A percentile compares a stretch with the other conserved stretches of the same genome.
Conservation (phyloP, 2,888 invertebrate genomes). For the Meghimatium bilineatum region DNA sequence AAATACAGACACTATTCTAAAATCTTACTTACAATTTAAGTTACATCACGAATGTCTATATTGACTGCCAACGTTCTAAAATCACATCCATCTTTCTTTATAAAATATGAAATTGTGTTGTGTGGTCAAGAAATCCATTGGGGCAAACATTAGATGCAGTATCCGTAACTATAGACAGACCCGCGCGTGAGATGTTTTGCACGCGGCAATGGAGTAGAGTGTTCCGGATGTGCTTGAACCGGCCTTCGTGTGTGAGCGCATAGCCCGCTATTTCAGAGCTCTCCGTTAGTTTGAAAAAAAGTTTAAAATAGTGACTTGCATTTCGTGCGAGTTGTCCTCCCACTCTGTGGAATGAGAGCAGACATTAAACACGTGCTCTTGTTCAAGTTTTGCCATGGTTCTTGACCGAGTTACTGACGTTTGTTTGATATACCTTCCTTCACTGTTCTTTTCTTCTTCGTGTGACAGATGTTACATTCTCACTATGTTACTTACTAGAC, state of each 20-base stretch:
- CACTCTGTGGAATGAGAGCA: background rate
- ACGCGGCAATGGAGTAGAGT: background rate
- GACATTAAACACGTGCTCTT: background rate
- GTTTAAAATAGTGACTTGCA: background rate
- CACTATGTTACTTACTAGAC: too few relatives aligned
- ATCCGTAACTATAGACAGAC: background rate
- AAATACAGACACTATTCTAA: too few relatives aligned
- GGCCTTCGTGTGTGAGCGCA: background rate
- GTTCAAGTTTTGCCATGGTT: background rate
- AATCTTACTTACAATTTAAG: too few relatives aligned
- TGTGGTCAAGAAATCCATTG: background rate
- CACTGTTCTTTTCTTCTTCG: too few relatives aligned
- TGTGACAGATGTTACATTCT: too few relatives aligned
- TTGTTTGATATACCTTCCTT: background rate
- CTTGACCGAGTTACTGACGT: background rate
- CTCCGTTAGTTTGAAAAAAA: background rate
- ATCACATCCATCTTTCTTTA: background rate
- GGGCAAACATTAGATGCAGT: background rate
- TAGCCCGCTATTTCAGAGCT: background rate
- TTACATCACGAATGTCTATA: too few relatives aligned
- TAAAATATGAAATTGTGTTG: background rate
- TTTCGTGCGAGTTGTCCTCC: background rate
- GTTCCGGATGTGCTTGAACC: background rate
- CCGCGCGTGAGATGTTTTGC: background rate
- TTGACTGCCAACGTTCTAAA: background rate